Evolutionary conservation across 2,113 vertebrate genomes (phyloP).

Genomic region (Dipodomys ordii): DNA sequence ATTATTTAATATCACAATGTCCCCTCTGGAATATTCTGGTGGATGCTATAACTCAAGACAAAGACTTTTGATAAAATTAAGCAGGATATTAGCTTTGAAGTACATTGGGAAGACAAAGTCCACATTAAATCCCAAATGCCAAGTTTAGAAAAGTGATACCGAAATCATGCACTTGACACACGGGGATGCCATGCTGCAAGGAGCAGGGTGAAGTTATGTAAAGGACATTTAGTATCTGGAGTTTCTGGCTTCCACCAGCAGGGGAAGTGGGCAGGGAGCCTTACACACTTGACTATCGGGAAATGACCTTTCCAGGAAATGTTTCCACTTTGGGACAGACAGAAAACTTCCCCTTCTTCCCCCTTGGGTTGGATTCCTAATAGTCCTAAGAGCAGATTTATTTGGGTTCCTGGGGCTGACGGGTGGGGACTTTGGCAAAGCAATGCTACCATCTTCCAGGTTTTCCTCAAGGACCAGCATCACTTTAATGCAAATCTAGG

Average conservation of each 20-base stretch:
- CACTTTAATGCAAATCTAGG: neutral
- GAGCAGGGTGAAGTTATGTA: neutral
- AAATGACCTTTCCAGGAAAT: neutral
- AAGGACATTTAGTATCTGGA: neutral
- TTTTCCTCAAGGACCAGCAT: neutral
- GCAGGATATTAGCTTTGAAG: constrained; percentile 22
- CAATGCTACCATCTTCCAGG: neutral
- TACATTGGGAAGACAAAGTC: constrained; percentile 11
- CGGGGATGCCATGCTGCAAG: neutral
- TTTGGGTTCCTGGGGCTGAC: neutral
- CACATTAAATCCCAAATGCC: neutral
- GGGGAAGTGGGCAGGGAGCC: neutral
- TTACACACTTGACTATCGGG: neutral
- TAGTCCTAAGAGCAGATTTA: neutral
- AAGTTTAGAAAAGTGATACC: neutral
- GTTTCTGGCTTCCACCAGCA: neutral
- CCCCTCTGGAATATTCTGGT: constrained; percentile 30
- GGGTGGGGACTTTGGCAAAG: constrained; percentile 2
- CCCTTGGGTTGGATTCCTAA: neutral
- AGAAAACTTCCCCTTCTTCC: neutral
- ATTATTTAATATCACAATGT: constrained; percentile 54
- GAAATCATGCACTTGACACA: neutral
- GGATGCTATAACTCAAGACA: constrained; percentile 41
- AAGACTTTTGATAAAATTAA: constrained; percentile 56
- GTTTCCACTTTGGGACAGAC: neutral